These are phyloP conservation scores for Sycobia sp. DNA, from an alignment of 1,140 invertebrate species.

Conservation along the genomic window DNA sequence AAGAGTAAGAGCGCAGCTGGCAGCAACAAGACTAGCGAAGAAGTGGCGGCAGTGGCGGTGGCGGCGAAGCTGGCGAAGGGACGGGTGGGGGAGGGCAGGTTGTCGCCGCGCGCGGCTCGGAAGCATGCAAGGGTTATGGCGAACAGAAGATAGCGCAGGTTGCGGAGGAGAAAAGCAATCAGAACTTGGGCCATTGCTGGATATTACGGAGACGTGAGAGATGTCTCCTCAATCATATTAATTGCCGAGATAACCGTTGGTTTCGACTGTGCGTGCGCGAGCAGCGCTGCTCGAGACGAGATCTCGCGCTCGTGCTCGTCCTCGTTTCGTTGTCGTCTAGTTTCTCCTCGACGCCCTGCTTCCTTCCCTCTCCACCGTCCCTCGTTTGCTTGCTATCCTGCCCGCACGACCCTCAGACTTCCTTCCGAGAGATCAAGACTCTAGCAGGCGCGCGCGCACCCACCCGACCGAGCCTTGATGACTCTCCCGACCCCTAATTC, in stretches of 20 bases:
- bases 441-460: no score
- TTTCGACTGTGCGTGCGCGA: no score
- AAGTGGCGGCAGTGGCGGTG: neutral
- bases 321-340: no score
- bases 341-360: no score
- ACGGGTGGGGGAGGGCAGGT: conserved; percentile 28
- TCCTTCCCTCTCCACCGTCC: no score
- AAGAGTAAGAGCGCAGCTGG: no score
- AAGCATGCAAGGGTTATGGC: conserved; percentile 55
- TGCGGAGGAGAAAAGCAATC: conserved; percentile 57
- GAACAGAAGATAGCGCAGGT: conserved; percentile 50
- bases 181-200: conserved; percentile 62
- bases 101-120: conserved; percentile 25
- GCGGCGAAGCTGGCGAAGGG: neutral
- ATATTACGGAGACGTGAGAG: conserved; percentile 62
- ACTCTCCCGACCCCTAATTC: conserved; percentile 9
- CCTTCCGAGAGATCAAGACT: no score
- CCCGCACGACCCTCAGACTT: no score
- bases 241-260: conserved; percentile 58
- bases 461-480: conserved; percentile 13
- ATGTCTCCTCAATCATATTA: conserved; percentile 63
- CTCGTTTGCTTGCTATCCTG: neutral
- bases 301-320: no score
- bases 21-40: no score
- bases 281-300: no score